Evolutionary conservation across 2,888 invertebrate species (phyloP), one percentile per base, ranked within the genome.

Genomic region (Atethmia centrago): DNA sequence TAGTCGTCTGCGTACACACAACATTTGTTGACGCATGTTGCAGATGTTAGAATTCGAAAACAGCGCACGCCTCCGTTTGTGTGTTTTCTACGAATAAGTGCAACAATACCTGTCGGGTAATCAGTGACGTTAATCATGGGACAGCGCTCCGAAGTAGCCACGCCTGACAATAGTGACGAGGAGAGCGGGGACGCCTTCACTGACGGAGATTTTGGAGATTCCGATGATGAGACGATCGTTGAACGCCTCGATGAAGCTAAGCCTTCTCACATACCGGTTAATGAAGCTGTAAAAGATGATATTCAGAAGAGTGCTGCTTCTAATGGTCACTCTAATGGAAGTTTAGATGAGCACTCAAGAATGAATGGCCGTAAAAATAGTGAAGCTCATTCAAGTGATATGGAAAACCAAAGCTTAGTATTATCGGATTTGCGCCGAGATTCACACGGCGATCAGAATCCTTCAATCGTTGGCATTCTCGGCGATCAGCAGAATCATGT

Each of bases 401-500:
- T 86, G 56, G 92, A 91, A 64, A 90, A 85, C 78, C 85, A 86
- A 72, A 90, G 82, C 73, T 83, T 89, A 73, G 80, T 84, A 40
- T 80, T 87, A 68, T 77, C 89, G 19, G 94, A 94, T 71, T 79
- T 91, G 66, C 90, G 93, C 65, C 89, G 94, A 75, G 95, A 95
- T 84, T 93, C 94, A n/a, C 94, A 95, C 75, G 92, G 93, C 59
- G 95, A 95, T 55, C 94, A 94, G 80, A 95, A 93, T 84, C 93
- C 95, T 65, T 96, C 95, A 68, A 96, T 97, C 82, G 95, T 97
- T 66, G 96, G 96, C 73, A 96, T 96, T 86, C 93, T 97, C 53
- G 97, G 96, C 74, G 96, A 95, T 82, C 96, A 96, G 87, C 96
- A 96, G 71, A 95, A 93, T 87, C 94, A 96, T 92, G 97, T 97